These are phyloP conservation scores for Sylvicola cinctus DNA, from an alignment of 2,888 invertebrate genomes.

Conservation along the genomic window DNA sequence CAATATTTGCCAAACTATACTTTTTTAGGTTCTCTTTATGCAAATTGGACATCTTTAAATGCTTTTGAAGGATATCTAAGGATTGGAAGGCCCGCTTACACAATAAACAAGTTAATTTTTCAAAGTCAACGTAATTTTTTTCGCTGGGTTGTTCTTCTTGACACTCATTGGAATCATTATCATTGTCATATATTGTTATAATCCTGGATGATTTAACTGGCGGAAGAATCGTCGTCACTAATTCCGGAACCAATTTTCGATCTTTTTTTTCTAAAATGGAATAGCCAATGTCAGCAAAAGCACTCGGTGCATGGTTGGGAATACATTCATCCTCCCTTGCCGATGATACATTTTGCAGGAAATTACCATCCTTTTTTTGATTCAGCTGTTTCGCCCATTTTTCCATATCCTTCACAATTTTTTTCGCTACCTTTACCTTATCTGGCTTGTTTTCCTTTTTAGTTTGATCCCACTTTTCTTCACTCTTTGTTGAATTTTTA, in stretches of 20 bases:
- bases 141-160: constrained; percentile 29
- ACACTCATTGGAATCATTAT: constrained; percentile 14
- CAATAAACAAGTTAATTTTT: constrained; percentile 75
- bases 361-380: constrained; percentile 65
- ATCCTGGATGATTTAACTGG: no score
- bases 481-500: constrained; percentile 14
- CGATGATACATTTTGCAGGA: constrained; percentile 16
- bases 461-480: constrained; percentile 35
- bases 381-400: constrained; percentile 93
- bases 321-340: constrained; percentile 10
- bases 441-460: constrained; percentile 57
- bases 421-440: constrained; percentile 92
- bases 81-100: constrained; percentile 91
- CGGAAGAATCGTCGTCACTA: constrained; percentile 18
- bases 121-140: constrained; percentile 67
- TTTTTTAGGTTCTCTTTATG: constrained; percentile 70
- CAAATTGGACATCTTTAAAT: constrained; percentile 80
- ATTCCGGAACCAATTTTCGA: constrained; percentile 7
- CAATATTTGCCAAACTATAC: constrained; percentile 20
- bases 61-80: constrained; percentile 70
- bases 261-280: constrained; percentile 70
- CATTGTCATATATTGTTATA: constrained; percentile 16
- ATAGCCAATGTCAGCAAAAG: constrained; percentile 83
- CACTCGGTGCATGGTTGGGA: constrained; percentile 19
- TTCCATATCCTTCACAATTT: constrained; percentile 77